Evolutionary conservation across 2,113 vertebrate species (phyloP).

Genomic region (Cavia porcellus): DNA sequence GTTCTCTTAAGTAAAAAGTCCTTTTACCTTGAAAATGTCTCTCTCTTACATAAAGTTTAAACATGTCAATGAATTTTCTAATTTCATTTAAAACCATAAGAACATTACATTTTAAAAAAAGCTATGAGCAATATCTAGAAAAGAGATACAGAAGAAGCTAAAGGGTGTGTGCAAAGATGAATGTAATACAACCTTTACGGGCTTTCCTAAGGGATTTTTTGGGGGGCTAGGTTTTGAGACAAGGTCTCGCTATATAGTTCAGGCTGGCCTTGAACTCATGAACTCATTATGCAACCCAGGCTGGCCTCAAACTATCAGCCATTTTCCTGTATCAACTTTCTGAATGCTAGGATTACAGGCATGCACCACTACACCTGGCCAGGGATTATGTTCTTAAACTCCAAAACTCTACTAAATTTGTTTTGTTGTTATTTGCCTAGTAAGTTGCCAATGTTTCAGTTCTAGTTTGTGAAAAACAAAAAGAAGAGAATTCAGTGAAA

Average conservation of each 20-base stretch:
- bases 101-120: slow-evolving; percentile 19
- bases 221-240: background rate
- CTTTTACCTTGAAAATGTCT: slow-evolving; percentile 76
- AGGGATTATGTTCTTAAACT: background rate
- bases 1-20: slow-evolving; percentile 76
- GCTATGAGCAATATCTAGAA: background rate
- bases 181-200: background rate
- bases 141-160: background rate
- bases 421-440: slow-evolving; percentile 4
- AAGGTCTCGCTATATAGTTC: background rate
- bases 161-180: background rate
- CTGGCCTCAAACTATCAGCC: background rate
- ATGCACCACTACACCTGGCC: background rate
- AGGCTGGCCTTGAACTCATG: background rate
- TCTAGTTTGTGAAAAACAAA: slow-evolving; percentile 32
- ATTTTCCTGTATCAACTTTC: background rate
- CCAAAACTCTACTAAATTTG: background rate
- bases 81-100: slow-evolving; percentile 57
- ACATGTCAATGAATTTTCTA: slow-evolving; percentile 72
- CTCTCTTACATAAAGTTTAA: slow-evolving; percentile 80
- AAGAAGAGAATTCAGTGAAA: slow-evolving; percentile 1
- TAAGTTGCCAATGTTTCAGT: slow-evolving; percentile 25
- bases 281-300: background rate
- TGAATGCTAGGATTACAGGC: background rate
- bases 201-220: background rate